Conservation (phyloP, 2,888 invertebrate species). For the Cephus nigrinus region DNA sequence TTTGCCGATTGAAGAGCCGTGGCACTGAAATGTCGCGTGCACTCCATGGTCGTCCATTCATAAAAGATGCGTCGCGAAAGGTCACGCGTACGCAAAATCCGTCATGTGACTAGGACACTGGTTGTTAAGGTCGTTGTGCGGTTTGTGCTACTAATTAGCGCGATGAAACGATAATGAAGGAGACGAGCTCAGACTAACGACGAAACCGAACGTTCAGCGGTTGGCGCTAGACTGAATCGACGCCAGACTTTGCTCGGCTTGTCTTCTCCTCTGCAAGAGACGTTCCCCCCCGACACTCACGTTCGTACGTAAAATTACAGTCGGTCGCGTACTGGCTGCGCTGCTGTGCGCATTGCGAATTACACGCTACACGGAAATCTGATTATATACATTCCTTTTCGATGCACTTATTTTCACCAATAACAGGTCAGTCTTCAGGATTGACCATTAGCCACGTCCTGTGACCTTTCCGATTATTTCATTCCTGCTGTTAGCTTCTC, state of each 20-base stretch:
- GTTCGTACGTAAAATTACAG: not conserved
- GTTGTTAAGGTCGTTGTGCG: not conserved
- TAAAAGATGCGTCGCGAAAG: not conserved
- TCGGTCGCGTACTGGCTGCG: not conserved
- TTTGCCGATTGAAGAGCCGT: not conserved
- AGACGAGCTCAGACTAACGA: not conserved
- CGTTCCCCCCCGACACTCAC: not conserved
- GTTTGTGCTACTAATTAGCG: not conserved
- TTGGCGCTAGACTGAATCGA: not conserved
- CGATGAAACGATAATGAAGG: not conserved
- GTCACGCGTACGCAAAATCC: not conserved
- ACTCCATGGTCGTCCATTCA: not conserved
- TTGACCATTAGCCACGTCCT: not conserved
- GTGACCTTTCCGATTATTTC: not conserved
- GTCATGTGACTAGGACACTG: not conserved
- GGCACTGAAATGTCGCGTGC: not conserved
- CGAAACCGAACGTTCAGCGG: not conserved
- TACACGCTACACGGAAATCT: not conserved
- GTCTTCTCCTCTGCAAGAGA: not conserved
- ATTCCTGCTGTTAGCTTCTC: not conserved
- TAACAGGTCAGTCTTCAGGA: not conserved
- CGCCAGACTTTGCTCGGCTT: not conserved
- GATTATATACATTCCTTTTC: not conserved
- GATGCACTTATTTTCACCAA: not conserved
- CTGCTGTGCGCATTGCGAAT: not conserved